Conservation (phyloP, 2,888 invertebrate genomes). For the Polydrusus cervinus region DNA sequence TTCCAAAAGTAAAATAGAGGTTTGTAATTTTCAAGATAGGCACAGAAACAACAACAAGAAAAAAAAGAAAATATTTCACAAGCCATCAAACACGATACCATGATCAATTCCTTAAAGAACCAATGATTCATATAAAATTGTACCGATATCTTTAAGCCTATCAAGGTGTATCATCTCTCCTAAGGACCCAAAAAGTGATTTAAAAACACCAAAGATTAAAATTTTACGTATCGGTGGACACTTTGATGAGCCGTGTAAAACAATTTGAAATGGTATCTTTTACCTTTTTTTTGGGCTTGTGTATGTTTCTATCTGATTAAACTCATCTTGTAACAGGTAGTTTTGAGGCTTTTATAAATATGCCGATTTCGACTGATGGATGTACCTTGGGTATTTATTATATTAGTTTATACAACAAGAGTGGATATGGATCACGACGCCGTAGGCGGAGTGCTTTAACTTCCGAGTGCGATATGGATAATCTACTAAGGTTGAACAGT, state of each 20-base stretch:
- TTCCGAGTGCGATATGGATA: too few relatives aligned
- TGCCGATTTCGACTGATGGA: slow-evolving; percentile 17
- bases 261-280: slow-evolving; percentile 54
- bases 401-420: too few relatives aligned
- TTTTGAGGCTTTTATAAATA: slow-evolving; percentile 20
- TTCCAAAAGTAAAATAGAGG: too few relatives aligned
- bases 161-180: slow-evolving; percentile 51
- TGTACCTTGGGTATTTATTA: too few relatives aligned
- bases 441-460: too few relatives aligned
- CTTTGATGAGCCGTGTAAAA: slow-evolving; percentile 54
- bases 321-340: slow-evolving; percentile 33
- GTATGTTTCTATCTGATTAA: slow-evolving; percentile 51
- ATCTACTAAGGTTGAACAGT: too few relatives aligned
- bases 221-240: slow-evolving; percentile 55
- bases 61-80: slow-evolving; percentile 4
- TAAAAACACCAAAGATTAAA: slow-evolving; percentile 56
- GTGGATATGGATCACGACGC: too few relatives aligned
- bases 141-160: slow-evolving; percentile 44
- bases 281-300: slow-evolving; percentile 46
- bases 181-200: slow-evolving; percentile 53
- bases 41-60: too few relatives aligned
- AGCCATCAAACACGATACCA: slow-evolving; percentile 21
- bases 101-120: slow-evolving; percentile 45
- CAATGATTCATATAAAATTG: slow-evolving; percentile 46
- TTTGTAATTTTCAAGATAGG: too few relatives aligned